Evolutionary conservation across 2,888 invertebrate species (phyloP), one percentile per base, ranked within the genome.

Genomic region (Caenorhabditis imperialis): DNA sequence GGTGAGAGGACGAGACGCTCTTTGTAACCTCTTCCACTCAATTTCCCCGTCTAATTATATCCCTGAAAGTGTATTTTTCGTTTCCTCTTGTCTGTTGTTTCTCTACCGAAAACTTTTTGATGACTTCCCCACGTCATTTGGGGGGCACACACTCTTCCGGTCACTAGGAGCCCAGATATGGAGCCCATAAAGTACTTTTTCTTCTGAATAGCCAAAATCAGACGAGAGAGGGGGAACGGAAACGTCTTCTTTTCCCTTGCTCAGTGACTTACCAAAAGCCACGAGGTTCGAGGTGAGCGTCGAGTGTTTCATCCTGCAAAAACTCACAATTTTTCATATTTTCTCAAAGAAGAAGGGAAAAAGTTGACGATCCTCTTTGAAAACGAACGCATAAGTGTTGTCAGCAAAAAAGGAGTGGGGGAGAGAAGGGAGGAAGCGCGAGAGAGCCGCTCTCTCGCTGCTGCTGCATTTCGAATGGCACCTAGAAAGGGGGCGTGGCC

Each of bases 231-330:
- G 48, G 54, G 40, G 38, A 50, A 67, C 25, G 42, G 38, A 42
- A 23, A 3, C 22, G 30, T 35, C 37, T 35, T 30, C 33, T 44
- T 25, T 35, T 51, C 37, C 3, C 30, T 47, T n/a, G 10, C 14
- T 3, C 2, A 10, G 16, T 23, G 23, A 60, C 78, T 72, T 37
- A 78, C 78, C 53, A 25, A 78, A 65, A 25, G 60, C 60, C 60
- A 75, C 48, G 25, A 78, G 44, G 38, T 78, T 75, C 38, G 75
- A 60, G 27, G 74, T 74, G 25, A 78, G 65, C 12, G 72, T 75
- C 23, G 75, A 60, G 51, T 78, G 72, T 51, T 69, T 53, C 75
- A 75, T 78, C 48, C 1, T n/a, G 40, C 23, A 48, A 50, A n/a
- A n/a, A n/a, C n/a, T n/a, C n/a, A n/a, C n/a, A n/a, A n/a, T n/a